phyloP scores from a whole-genome alignment of 2,888 invertebrate species.

The Carterocephalus palaemon region DNA sequence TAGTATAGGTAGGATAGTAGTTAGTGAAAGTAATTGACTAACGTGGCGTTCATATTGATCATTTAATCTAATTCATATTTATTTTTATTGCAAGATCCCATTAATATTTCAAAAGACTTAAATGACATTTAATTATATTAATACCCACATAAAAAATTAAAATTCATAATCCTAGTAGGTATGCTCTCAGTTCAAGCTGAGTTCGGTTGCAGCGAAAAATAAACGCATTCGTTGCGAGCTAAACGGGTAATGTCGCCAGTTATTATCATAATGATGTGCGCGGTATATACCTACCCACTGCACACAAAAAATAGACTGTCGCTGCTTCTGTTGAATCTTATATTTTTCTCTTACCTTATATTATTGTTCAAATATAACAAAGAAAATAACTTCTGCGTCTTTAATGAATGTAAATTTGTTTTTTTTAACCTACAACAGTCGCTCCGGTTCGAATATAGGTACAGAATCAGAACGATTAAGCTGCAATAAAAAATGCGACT shows the following conservation, averaged over 20 bases:
- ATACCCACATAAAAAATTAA: slow-evolving; percentile 41
- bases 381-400: slow-evolving; percentile 5
- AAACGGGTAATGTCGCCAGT: slow-evolving; percentile 65
- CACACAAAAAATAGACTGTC: slow-evolving; percentile 37
- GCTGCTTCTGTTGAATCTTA: too few relatives aligned
- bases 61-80: too few relatives aligned
- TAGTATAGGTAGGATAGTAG: too few relatives aligned
- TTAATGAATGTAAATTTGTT: slow-evolving; percentile 2
- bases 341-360: too few relatives aligned
- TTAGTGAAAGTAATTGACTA: too few relatives aligned
- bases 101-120: too few relatives aligned
- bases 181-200: slow-evolving; percentile 42
- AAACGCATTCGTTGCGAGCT: slow-evolving; percentile 59
- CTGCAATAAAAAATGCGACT: slow-evolving; percentile 44
- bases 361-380: slow-evolving; percentile 1
- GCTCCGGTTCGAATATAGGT: slow-evolving; percentile 29
- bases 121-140: too few relatives aligned
- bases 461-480: slow-evolving; percentile 39
- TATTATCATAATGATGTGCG: slow-evolving; percentile 69
- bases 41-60: too few relatives aligned
- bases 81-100: too few relatives aligned
- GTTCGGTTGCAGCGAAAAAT: slow-evolving; percentile 59
- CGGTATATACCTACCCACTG: slow-evolving; percentile 42
- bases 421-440: slow-evolving; percentile 3
- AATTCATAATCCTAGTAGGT: slow-evolving; percentile 34